Evolutionary conservation across 2,888 invertebrate genomes (phyloP).

Genomic region (Bhutanitis thaidina): DNA sequence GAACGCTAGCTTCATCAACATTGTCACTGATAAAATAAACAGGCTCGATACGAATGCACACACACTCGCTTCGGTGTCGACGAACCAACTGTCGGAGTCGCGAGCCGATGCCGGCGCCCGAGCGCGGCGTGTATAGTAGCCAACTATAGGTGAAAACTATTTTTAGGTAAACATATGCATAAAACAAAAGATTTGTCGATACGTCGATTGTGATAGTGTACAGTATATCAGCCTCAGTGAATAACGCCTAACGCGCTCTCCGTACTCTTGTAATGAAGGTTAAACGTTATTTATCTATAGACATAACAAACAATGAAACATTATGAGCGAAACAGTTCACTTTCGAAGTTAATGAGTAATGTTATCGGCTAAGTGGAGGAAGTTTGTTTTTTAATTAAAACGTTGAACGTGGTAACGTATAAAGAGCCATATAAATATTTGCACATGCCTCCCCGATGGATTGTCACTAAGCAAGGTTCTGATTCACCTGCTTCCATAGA

Average conservation of each 20-base stretch:
- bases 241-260: constrained; percentile 35
- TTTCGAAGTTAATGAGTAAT: neutral
- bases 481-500: no score
- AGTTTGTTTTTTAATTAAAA: no score
- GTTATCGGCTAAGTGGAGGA: no score
- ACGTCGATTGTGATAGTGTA: constrained; percentile 23
- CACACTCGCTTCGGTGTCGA: constrained; percentile 40
- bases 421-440: no score
- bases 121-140: constrained; percentile 13
- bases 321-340: neutral
- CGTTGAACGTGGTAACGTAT: no score
- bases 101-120: neutral
- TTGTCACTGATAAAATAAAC: constrained; percentile 26
- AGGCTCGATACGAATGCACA: constrained; percentile 26
- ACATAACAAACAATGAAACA: neutral
- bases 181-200: constrained; percentile 29
- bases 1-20: constrained; percentile 60
- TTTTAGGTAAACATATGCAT: constrained; percentile 40
- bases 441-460: no score
- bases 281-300: constrained; percentile 14
- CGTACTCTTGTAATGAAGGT: constrained; percentile 24
- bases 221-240: constrained; percentile 27
- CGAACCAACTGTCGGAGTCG: constrained; percentile 28
- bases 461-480: no score
- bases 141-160: constrained; percentile 35